Evolutionary conservation across 2,888 invertebrate genomes (phyloP).

Genomic region (Troilus luridus): DNA sequence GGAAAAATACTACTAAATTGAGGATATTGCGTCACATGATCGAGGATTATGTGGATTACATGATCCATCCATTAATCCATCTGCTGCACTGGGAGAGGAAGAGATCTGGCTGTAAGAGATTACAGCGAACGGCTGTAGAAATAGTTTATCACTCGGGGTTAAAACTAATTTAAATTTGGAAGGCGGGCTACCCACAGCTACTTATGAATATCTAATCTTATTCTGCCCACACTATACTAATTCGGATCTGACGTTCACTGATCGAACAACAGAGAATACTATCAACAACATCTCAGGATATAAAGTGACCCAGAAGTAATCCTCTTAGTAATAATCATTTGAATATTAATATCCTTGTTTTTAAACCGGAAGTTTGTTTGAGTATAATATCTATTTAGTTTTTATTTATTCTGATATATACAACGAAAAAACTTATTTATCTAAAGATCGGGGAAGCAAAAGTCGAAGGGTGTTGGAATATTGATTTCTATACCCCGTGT

Average conservation of each 20-base stretch:
- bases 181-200: slow-evolving; percentile 16
- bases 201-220: slow-evolving; percentile 34
- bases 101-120: neutral
- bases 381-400: neutral
- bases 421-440: neutral
- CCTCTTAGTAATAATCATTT: neutral
- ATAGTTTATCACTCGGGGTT: slow-evolving; percentile 21
- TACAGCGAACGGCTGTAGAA: neutral
- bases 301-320: neutral
- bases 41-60: neutral
- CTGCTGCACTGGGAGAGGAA: too few species aligned
- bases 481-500: too few species aligned
- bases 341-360: neutral
- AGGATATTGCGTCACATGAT: neutral
- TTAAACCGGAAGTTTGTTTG: neutral
- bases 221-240: slow-evolving; percentile 6
- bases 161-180: slow-evolving; percentile 43
- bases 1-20: neutral
- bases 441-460: too few species aligned
- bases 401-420: neutral
- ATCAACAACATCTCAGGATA: neutral
- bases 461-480: too few species aligned
- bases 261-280: neutral
- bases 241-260: neutral
- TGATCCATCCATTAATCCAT: neutral